Conservation (phyloP, 2,797 vertebrate genomes). For the Rhabdomys pumilio region DNA sequence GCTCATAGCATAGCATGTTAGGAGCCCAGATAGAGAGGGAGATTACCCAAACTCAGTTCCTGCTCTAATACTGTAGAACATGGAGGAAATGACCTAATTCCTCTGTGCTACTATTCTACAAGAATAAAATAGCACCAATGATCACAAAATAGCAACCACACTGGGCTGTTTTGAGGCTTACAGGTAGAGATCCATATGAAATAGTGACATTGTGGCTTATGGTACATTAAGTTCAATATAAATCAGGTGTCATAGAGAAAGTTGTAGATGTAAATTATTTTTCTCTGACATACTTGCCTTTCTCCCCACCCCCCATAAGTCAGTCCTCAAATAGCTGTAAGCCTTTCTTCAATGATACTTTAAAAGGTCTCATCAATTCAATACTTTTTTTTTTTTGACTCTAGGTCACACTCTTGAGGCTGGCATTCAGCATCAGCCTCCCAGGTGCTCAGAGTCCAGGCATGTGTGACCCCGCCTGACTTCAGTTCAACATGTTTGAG, state of each 20-base stretch:
- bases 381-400: not conserved
- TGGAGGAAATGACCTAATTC: not conserved
- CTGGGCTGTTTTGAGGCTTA: not conserved
- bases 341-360: constrained; percentile 2
- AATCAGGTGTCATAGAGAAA: not conserved
- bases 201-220: not conserved
- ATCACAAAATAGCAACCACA: not conserved
- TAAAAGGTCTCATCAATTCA: constrained; percentile 32
- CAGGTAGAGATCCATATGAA: not conserved
- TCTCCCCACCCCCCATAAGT: not conserved
- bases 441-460: not conserved
- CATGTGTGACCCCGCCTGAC: not conserved
- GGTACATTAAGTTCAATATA: not conserved
- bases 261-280: not conserved
- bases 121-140: constrained; percentile 5
- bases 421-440: not conserved
- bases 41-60: not conserved
- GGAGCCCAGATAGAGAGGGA: not conserved
- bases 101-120: not conserved
- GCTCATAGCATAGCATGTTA: not conserved
- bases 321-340: not conserved
- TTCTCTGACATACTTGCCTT: not conserved
- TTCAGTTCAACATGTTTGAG: not conserved
- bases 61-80: not conserved
- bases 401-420: not conserved